These are phyloP conservation scores for Hirtodrosophila cameraria DNA, from an alignment of 2,888 invertebrate genomes.

Conservation along the genomic window DNA sequence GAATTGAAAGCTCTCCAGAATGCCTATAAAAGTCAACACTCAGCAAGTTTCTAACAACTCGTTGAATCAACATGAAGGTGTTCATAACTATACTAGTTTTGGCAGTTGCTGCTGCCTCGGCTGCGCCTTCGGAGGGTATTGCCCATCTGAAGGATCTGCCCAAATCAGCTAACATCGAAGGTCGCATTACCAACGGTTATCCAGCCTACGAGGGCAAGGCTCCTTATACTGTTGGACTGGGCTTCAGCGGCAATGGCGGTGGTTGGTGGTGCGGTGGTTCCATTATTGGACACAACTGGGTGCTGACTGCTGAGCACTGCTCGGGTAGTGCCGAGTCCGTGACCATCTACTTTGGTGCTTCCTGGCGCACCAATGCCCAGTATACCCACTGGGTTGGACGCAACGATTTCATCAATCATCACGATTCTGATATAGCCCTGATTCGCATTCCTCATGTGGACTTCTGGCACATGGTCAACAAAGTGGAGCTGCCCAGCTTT, in stretches of 20 bases:
- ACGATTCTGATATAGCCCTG: constrained; percentile 61
- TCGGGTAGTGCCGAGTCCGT: constrained; percentile 50
- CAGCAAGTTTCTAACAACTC: too few species aligned
- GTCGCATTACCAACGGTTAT: constrained; percentile 74
- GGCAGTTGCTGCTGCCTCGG: constrained; percentile 38
- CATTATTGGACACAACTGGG: constrained; percentile 59
- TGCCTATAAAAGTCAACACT: constrained; percentile 4
- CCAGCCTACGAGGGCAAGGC: constrained; percentile 63
- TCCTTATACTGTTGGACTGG: constrained; percentile 73
- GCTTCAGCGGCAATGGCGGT: constrained; percentile 45
- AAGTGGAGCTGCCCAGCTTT: constrained; percentile 53
- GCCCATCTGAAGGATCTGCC: constrained; percentile 50
- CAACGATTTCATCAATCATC: constrained; percentile 47
- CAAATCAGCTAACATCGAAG: constrained; percentile 37
- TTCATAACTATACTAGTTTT: constrained; percentile 37
- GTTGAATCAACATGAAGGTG: constrained; percentile 36
- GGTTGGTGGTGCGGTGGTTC: constrained; percentile 77
- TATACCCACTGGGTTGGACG: constrained; percentile 56
- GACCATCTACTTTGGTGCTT: constrained; percentile 60
- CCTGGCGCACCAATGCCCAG: constrained; percentile 56
- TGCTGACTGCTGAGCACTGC: constrained; percentile 75
- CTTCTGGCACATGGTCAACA: constrained; percentile 53
- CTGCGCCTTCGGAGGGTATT: constrained; percentile 20
- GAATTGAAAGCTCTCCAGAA: not conserved
- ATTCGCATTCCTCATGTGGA: constrained; percentile 66